Percentiles rank a stretch among this genome's conserved stretches.
These are phyloP conservation scores for Rynchops niger DNA, from an alignment of 2,113 vertebrate genomes.

Conservation along the genomic window DNA sequence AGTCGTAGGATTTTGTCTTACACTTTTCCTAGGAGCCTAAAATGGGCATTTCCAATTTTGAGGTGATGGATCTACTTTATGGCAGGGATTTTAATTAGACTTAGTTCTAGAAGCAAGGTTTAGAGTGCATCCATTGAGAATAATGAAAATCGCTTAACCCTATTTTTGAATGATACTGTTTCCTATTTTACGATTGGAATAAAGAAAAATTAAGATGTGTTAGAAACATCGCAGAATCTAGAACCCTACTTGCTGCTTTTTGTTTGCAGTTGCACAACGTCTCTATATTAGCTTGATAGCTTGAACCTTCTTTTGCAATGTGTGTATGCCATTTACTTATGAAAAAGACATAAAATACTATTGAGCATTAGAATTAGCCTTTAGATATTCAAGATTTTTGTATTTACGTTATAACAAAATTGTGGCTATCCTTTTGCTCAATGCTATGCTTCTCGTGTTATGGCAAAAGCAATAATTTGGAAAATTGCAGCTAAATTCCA, in stretches of 20 bases:
- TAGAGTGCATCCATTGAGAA: neutral
- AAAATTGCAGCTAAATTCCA: neutral
- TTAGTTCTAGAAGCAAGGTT: neutral
- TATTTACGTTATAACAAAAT: neutral
- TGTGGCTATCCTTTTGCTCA: neutral
- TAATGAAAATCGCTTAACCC: neutral
- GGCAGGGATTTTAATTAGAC: neutral
- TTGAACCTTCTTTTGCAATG: neutral
- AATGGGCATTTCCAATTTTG: neutral
- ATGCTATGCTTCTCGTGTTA: neutral
- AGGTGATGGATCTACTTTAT: neutral
- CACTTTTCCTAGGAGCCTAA: neutral
- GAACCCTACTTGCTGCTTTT: neutral
- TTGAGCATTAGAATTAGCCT: neutral
- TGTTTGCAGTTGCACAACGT: neutral
- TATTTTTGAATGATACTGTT: neutral
- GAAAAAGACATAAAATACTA: neutral
- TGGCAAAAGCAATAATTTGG: neutral
- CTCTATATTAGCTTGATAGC: neutral
- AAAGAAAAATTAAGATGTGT: neutral
- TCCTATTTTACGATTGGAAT: neutral
- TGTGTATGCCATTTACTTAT: neutral
- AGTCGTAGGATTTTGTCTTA: neutral
- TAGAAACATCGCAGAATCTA: neutral
- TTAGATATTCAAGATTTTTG: neutral